phyloP scores from a whole-genome alignment of 2,113 vertebrate genomes.

The Lathamus discolor region DNA sequence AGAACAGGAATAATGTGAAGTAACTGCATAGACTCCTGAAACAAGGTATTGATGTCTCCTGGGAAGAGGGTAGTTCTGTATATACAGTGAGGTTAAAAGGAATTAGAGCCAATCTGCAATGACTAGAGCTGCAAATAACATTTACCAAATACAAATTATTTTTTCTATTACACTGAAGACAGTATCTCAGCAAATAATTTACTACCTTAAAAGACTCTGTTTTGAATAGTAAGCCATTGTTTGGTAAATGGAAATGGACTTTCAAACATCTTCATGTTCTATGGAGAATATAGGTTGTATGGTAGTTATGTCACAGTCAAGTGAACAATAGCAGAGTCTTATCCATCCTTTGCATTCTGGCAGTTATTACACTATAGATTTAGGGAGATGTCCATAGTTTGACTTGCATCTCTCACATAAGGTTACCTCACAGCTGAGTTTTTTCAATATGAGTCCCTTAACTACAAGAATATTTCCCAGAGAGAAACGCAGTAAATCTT shows the following conservation, averaged over 20 bases:
- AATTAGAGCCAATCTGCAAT: background rate
- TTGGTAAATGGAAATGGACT: background rate
- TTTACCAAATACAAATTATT: background rate
- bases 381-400: background rate
- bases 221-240: background rate
- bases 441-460: background rate
- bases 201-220: background rate
- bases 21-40: background rate
- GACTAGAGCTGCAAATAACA: background rate
- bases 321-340: background rate
- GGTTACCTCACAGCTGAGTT: background rate
- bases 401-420: background rate
- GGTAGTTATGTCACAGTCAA: background rate
- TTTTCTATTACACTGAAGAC: background rate
- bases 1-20: background rate
- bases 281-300: background rate
- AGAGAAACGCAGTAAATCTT: conserved; percentile 51
- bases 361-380: background rate
- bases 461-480: conserved; percentile 25
- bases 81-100: background rate
- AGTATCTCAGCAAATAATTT: background rate
- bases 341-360: background rate
- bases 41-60: background rate
- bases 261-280: background rate
- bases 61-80: background rate